A percentile compares a stretch with the other conserved stretches of the same genome.
phyloP scores from a whole-genome alignment of 2,888 invertebrate genomes.

The Macrophya alboannulata region DNA sequence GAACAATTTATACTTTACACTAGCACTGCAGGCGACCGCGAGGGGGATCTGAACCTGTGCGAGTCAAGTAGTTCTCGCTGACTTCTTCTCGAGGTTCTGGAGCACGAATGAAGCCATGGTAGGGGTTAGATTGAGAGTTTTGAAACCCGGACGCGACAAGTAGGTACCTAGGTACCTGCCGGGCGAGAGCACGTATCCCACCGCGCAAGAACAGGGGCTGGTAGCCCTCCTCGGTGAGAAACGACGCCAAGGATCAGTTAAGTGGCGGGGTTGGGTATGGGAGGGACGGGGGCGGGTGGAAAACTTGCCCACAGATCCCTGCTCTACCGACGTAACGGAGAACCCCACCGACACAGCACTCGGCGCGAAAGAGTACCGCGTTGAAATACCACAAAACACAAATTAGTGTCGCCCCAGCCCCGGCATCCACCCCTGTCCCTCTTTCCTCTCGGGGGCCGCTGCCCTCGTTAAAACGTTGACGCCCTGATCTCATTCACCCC shows the following conservation, averaged over 20 bases:
- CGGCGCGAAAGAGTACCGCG: slow-evolving; percentile 51
- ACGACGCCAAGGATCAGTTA: slow-evolving; percentile 60
- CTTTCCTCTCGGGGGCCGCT: slow-evolving; percentile 47
- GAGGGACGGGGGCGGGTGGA: neutral
- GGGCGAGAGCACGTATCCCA: slow-evolving; percentile 21
- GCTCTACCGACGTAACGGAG: slow-evolving; percentile 27
- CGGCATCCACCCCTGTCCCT: slow-evolving; percentile 20
- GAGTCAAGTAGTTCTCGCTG: slow-evolving; percentile 35
- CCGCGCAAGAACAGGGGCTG: slow-evolving; percentile 53
- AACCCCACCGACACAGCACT: slow-evolving; percentile 13
- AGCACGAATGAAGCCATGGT: neutral
- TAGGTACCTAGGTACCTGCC: slow-evolving; percentile 10
- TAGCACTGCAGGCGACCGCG: neutral
- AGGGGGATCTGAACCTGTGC: neutral
- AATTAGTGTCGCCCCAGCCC: slow-evolving; percentile 68
- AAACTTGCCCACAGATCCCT: slow-evolving; percentile 37
- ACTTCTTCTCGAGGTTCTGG: neutral
- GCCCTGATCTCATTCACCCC: slow-evolving; percentile 63
- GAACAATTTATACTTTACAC: slow-evolving; percentile 2
- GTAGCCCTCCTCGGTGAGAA: slow-evolving; percentile 56
- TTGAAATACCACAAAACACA: slow-evolving; percentile 68
- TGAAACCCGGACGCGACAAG: slow-evolving; percentile 63
- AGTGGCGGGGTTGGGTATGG: slow-evolving; percentile 38
- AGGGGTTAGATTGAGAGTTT: slow-evolving; percentile 50
- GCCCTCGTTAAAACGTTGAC: slow-evolving; percentile 71